Evolutionary conservation across 2,888 invertebrate genomes (phyloP).

Genomic region (Agriopis aurantiaria): DNA sequence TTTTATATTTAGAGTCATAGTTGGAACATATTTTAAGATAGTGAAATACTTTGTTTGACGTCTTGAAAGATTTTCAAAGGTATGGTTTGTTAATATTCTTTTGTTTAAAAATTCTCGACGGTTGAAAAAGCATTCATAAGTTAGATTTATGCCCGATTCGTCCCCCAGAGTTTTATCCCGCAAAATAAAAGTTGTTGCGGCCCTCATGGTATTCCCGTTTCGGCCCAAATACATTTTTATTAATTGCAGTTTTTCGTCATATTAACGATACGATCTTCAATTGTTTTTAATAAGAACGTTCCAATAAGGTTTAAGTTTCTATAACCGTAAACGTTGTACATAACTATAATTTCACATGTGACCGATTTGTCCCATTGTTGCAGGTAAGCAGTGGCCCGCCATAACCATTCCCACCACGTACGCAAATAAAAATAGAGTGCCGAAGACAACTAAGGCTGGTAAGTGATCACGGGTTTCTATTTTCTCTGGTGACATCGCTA

Average conservation of each 20-base stretch:
- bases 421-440: constrained; percentile 67
- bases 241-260: neutral
- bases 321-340: constrained; percentile 45
- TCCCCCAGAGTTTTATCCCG: too few species aligned
- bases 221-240: neutral
- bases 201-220: too few species aligned
- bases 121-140: neutral
- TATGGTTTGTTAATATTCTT: too few species aligned
- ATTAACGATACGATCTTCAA: constrained; percentile 1
- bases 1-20: too few species aligned
- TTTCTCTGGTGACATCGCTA: constrained; percentile 78
- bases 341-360: constrained; percentile 53
- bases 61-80: too few species aligned
- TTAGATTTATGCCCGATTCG: neutral
- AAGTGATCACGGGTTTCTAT: constrained; percentile 74
- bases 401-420: constrained; percentile 64
- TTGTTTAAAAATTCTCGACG: neutral
- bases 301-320: constrained; percentile 29
- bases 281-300: constrained; percentile 2
- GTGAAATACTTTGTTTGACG: too few species aligned
- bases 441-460: constrained; percentile 64
- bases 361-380: constrained; percentile 64
- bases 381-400: constrained; percentile 44
- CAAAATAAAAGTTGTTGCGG: too few species aligned
- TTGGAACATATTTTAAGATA: too few species aligned